These are phyloP conservation scores for Papilio elwesi DNA, from an alignment of 2,888 invertebrate genomes.

Conservation along the genomic window DNA sequence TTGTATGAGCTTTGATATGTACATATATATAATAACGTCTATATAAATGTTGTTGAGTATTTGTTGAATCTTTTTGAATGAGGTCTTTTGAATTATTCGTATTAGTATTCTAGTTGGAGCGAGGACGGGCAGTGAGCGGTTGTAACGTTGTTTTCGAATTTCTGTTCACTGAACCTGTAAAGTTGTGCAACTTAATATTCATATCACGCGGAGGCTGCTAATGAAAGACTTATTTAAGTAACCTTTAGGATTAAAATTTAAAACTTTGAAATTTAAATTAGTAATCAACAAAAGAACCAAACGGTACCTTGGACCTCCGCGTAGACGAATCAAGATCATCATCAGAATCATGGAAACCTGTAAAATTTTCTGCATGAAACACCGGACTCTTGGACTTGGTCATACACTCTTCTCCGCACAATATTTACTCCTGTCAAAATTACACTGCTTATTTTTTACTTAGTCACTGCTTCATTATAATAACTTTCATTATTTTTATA, in stretches of 20 bases:
- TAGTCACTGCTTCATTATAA: not conserved
- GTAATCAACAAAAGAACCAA: constrained; percentile 13
- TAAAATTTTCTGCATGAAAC: constrained; percentile 10
- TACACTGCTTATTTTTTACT: constrained; percentile 9
- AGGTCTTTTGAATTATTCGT: constrained; percentile 30
- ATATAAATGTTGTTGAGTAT: constrained; percentile 8
- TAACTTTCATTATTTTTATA: not conserved
- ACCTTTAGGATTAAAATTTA: constrained; percentile 34
- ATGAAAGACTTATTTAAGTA: constrained; percentile 80
- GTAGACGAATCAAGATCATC: no score
- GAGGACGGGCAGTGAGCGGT: constrained; percentile 40
- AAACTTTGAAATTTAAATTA: constrained; percentile 31
- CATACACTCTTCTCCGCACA: not conserved
- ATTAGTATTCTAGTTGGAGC: constrained; percentile 35
- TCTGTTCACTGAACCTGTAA: constrained; percentile 61
- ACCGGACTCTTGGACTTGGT: no score
- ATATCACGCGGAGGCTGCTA: constrained; percentile 76
- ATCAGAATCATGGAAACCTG: not conserved
- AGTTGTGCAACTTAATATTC: constrained; percentile 69
- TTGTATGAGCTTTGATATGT: no score
- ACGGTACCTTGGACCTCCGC: not conserved
- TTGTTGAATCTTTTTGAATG: constrained; percentile 16
- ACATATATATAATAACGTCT: no score
- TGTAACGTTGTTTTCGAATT: constrained; percentile 67
- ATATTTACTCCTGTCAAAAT: constrained; percentile 11